Base-by-base conservation (phyloP, 2,888 invertebrate genomes). In the Dermolepida albohirtum region DNA sequence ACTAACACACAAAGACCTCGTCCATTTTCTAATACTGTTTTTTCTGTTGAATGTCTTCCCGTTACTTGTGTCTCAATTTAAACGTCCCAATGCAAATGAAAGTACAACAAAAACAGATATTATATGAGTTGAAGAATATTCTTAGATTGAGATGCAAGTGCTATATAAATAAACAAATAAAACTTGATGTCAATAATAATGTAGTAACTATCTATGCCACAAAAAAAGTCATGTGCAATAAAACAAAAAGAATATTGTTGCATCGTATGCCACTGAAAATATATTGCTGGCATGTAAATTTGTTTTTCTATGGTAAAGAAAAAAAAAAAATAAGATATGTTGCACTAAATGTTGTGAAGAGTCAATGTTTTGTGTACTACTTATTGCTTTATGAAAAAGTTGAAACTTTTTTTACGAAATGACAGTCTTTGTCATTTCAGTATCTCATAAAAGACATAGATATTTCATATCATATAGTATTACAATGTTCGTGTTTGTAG, bases 401-500 rank as follows among this genome's bases (percentile, higher is more conserved):
- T 39, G 27, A 14, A 54, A 27, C 11, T 8, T 49, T 34, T 44
- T 59, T 64, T 47, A 51, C 41, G 71, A 64, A 67, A 69, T 68
- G 54, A 49, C 67, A 64, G 27, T 66, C 50, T 55, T 65, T 68
- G 69, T 68, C 67, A 64, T 67, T 70, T 72, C 69, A 51, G 64
- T 67, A 59, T 57, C 66, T 41, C 67, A 74, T 77, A 82, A 82
- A 82, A 83, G 82, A 82, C 82, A 82, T 81, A 81, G 80, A 69
- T 78, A 78, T 78, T 80, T 80, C 78, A 80, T 81, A 81, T 81
- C 80, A 80, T 75, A 79, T 82, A 82, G 82, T 81, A 82, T 82
- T 82, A 82, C 76, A 75, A 72, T 78, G 76, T 77, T 78, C 77
- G 78, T 80, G 78, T 73, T 76, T 59, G 71, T 78, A 76, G 76